Conservation (phyloP, 2,888 invertebrate genomes). For the Caenorhabditis sp. region DNA sequence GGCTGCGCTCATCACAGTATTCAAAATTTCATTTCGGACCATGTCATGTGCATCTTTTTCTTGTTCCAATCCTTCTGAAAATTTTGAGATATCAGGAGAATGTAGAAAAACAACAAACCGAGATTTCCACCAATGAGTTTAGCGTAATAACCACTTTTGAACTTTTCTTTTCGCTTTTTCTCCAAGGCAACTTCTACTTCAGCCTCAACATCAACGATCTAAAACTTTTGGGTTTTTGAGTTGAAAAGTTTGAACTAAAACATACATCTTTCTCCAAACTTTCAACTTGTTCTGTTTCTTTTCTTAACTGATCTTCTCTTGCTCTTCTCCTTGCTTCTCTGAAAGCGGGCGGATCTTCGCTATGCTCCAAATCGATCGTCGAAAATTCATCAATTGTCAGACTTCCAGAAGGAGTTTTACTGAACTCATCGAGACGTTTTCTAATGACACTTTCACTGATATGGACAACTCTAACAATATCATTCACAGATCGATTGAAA, state of each 20-base stretch:
- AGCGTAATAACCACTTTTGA: conserved; percentile 55
- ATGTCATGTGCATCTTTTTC: conserved; percentile 29
- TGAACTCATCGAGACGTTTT: conserved; percentile 84
- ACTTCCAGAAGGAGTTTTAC: conserved; percentile 92
- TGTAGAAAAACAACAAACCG: conserved; percentile 15
- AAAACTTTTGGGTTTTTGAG: too few species aligned
- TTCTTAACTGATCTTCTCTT: conserved; percentile 54
- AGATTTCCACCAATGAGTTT: conserved; percentile 50
- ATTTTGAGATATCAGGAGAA: background rate
- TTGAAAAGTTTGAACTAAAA: conserved; percentile 6
- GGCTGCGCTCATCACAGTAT: conserved; percentile 23
- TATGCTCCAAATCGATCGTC: conserved; percentile 82
- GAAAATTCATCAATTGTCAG: conserved; percentile 95
- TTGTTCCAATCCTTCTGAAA: background rate
- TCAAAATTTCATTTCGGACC: conserved; percentile 35
- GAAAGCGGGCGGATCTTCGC: conserved; percentile 69
- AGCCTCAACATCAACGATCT: conserved; percentile 53
- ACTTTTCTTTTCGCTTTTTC: conserved; percentile 62
- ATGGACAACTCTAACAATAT: conserved; percentile 69
- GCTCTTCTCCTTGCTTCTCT: conserved; percentile 58
- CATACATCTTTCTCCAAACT: conserved; percentile 33
- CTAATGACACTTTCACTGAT: conserved; percentile 68
- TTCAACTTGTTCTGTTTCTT: conserved; percentile 56
- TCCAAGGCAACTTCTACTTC: conserved; percentile 64
- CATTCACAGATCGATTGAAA: conserved; percentile 67